Evolutionary conservation across 2,888 invertebrate genomes (phyloP).

Genomic region (Eretmocerus hayati): DNA sequence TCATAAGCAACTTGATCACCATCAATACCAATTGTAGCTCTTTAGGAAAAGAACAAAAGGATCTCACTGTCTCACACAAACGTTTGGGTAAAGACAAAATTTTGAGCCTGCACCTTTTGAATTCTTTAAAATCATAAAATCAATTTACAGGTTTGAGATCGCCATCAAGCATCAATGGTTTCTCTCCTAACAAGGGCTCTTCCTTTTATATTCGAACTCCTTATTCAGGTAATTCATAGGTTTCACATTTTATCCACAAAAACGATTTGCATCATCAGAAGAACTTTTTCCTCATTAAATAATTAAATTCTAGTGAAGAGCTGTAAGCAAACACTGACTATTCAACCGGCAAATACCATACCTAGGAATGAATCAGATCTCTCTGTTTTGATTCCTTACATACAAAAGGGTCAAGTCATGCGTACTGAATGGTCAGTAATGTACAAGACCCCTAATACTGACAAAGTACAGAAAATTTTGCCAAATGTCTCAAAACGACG

Average conservation of each 20-base stretch:
- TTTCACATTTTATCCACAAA: neutral
- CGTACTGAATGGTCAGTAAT: constrained; percentile 40
- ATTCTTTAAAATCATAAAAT: no score
- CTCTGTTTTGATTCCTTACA: constrained; percentile 41
- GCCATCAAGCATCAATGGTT: constrained; percentile 27
- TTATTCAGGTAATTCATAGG: constrained; percentile 36
- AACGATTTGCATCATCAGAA: neutral
- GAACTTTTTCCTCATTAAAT: constrained; percentile 2
- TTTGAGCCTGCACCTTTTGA: no score
- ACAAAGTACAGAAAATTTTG: constrained; percentile 11
- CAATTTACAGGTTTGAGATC: no score
- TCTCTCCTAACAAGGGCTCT: constrained; percentile 30
- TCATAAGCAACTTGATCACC: constrained; percentile 36
- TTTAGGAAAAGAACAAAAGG: no score
- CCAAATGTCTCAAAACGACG: constrained; percentile 24
- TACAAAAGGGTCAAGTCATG: constrained; percentile 38
- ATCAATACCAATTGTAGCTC: constrained; percentile 29
- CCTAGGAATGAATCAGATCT: constrained; percentile 33
- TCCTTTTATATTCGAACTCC: constrained; percentile 39
- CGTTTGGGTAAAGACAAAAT: no score
- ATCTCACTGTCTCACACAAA: no score
- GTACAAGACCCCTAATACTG: constrained; percentile 39
- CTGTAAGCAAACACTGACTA: constrained; percentile 38
- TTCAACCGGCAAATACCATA: constrained; percentile 37
- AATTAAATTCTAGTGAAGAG: constrained; percentile 32